Percentiles rank a stretch among this genome's conserved stretches.
phyloP scores from a whole-genome alignment of 2,888 invertebrate genomes.

The Dasysyrphus albostriatus region DNA sequence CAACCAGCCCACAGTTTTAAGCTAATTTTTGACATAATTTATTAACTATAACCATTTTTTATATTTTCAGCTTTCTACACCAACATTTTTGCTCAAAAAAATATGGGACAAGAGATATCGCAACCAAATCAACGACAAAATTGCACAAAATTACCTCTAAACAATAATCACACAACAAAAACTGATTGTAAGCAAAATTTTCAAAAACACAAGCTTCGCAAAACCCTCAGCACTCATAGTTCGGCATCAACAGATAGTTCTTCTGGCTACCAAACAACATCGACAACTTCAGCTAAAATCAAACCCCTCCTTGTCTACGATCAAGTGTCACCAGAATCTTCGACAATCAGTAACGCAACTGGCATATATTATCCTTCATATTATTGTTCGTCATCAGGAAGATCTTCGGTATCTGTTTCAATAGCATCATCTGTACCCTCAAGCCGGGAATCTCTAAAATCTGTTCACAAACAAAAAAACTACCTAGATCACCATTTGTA shows the following conservation, averaged over 20 bases:
- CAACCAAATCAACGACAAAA: slow-evolving; percentile 80
- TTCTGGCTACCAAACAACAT: slow-evolving; percentile 76
- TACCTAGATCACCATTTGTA: slow-evolving; percentile 85
- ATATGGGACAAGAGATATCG: slow-evolving; percentile 85
- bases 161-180: slow-evolving; percentile 47
- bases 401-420: slow-evolving; percentile 82
- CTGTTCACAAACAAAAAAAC: slow-evolving; percentile 82
- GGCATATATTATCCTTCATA: slow-evolving; percentile 82
- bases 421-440: slow-evolving; percentile 82
- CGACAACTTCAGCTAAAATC: slow-evolving; percentile 79
- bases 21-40: no score
- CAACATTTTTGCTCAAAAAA: slow-evolving; percentile 78
- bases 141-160: slow-evolving; percentile 78
- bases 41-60: not conserved
- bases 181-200: slow-evolving; percentile 68
- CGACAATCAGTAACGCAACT: slow-evolving; percentile 78
- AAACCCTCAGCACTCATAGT: slow-evolving; percentile 77
- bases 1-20: no score
- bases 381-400: slow-evolving; percentile 80
- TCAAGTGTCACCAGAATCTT: slow-evolving; percentile 62
- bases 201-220: slow-evolving; percentile 62
- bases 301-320: slow-evolving; percentile 68
- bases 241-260: slow-evolving; percentile 77
- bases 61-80: slow-evolving; percentile 78
- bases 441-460: slow-evolving; percentile 80